phyloP scores from a whole-genome alignment of 2,797 vertebrate genomes.

The Acrocephalus scirpaceus region DNA sequence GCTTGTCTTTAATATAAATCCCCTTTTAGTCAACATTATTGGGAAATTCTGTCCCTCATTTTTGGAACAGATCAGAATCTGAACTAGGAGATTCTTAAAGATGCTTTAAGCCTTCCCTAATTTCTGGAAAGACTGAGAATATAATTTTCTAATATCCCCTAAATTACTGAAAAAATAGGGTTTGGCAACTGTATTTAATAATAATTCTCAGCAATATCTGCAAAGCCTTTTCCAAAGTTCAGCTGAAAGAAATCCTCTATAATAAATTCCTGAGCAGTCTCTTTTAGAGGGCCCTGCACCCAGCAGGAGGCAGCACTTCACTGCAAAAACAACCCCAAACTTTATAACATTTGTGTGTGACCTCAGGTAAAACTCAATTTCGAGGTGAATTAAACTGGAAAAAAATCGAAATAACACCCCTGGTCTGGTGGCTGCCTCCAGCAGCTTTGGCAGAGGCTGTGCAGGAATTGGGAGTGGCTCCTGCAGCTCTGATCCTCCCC shows the following conservation, averaged over 20 bases:
- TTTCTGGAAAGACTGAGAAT: neutral
- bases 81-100: neutral
- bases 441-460: neutral
- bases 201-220: neutral
- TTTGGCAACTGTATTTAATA: neutral
- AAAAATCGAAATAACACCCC: neutral
- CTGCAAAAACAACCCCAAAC: neutral
- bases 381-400: neutral
- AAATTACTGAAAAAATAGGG: neutral
- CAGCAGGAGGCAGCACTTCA: conserved; percentile 62
- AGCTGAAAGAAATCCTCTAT: accelerated
- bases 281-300: neutral
- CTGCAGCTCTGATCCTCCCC: neutral
- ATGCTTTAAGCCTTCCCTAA: neutral
- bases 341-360: accelerated
- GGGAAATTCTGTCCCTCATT: neutral
- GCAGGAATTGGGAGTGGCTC: accelerated
- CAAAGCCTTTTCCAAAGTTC: neutral
- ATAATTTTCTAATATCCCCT: neutral
- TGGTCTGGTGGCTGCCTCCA: neutral
- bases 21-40: neutral
- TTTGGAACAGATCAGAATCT: neutral
- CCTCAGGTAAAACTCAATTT: neutral
- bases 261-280: neutral
- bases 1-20: neutral